phyloP scores from a whole-genome alignment of 2,797 vertebrate species.

The Amniataba percoides region DNA sequence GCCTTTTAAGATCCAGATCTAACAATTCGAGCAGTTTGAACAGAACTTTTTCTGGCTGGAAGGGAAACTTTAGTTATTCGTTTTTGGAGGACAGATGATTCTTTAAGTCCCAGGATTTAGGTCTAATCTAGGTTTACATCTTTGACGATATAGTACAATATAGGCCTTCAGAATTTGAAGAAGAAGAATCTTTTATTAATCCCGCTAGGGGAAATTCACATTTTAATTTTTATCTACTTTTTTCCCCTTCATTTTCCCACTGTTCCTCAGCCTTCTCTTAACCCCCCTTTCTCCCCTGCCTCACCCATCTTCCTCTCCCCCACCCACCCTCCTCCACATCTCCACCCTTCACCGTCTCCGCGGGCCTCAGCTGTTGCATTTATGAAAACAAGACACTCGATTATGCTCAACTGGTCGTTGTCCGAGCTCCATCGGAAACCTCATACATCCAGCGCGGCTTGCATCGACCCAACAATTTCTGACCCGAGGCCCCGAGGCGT shows the following conservation, averaged over 20 bases:
- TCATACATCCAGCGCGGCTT: slow-evolving; percentile 64
- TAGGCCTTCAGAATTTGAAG: too few species aligned
- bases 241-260: background rate
- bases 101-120: background rate
- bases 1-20: background rate
- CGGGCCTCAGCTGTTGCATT: slow-evolving; percentile 82
- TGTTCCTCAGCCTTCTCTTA: background rate
- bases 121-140: background rate
- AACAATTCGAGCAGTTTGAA: background rate
- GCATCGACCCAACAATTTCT: slow-evolving; percentile 73
- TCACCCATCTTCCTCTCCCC: slow-evolving; percentile 1
- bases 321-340: background rate
- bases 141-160: background rate
- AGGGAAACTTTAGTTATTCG: too few species aligned
- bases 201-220: too few species aligned
- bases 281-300: background rate
- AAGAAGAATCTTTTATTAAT: too few species aligned
- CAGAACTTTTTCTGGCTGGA: background rate
- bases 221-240: background rate
- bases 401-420: slow-evolving; percentile 68
- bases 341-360: background rate
- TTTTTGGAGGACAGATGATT: too few species aligned
- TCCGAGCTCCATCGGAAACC: slow-evolving; percentile 64
- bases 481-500: slow-evolving; percentile 55
- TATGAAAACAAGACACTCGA: slow-evolving; percentile 81